A percentile compares a stretch with the other conserved stretches of the same genome.
These are phyloP conservation scores for Cordilura impudica DNA, from an alignment of 2,888 invertebrate species.

Conservation along the genomic window DNA sequence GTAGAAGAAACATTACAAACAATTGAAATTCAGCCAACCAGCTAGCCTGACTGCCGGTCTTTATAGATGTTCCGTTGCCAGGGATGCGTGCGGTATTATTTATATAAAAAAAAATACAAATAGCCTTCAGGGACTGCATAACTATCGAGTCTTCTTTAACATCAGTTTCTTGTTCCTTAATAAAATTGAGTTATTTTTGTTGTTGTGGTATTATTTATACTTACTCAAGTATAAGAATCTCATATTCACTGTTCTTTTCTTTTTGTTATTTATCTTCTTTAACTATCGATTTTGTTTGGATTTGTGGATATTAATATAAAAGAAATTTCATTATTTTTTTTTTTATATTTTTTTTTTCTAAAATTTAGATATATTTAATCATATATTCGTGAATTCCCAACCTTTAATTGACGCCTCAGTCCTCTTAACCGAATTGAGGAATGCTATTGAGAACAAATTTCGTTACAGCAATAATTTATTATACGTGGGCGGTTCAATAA, in stretches of 20 bases:
- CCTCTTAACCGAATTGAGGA: too few relatives aligned
- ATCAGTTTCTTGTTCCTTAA: neutral
- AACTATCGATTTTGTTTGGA: neutral
- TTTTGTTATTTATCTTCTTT: neutral
- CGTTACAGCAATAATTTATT: too few relatives aligned
- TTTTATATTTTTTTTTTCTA: too few relatives aligned
- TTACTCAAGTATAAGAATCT: neutral
- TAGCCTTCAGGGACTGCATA: slow-evolving; percentile 32
- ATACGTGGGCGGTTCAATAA: too few relatives aligned
- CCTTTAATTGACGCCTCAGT: too few relatives aligned
- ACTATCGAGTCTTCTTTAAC: slow-evolving; percentile 9
- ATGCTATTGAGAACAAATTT: too few relatives aligned
- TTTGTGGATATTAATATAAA: neutral
- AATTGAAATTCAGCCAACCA: neutral
- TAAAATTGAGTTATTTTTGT: neutral
- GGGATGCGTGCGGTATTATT: neutral
- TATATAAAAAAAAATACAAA: neutral
- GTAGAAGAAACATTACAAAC: neutral
- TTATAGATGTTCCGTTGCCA: neutral
- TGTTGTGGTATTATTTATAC: neutral
- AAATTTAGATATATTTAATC: too few relatives aligned
- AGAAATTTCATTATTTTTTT: too few relatives aligned
- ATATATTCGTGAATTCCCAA: too few relatives aligned
- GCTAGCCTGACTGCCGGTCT: neutral
- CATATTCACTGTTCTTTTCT: slow-evolving; percentile 4